Evolutionary conservation across 2,113 vertebrate genomes (phyloP).

Genomic region (Collichthys lucidus): DNA sequence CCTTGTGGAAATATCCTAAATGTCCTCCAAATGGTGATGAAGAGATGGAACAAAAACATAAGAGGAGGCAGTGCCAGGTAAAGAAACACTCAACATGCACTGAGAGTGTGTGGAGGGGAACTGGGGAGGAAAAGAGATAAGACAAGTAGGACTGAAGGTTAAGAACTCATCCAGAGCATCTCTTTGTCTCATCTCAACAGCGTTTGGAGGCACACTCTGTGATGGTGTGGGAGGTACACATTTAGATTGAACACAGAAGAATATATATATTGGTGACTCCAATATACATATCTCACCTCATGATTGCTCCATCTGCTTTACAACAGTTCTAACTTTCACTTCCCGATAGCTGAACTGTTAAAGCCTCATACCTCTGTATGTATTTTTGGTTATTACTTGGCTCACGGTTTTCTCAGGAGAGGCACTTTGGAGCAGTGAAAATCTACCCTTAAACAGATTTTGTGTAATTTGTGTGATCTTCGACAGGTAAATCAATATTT

Average conservation of each 20-base stretch:
- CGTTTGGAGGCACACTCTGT: constrained; percentile 3
- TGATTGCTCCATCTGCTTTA: constrained; percentile 28
- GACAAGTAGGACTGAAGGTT: constrained; percentile 31
- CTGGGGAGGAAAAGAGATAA: constrained; percentile 23
- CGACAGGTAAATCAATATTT: constrained; percentile 56
- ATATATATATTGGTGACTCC: background rate
- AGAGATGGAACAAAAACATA: constrained; percentile 45
- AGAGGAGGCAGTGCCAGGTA: constrained; percentile 21
- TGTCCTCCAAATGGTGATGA: constrained; percentile 67
- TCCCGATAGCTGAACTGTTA: constrained; percentile 29
- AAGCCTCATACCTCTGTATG: constrained; percentile 41
- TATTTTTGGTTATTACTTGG: constrained; percentile 56
- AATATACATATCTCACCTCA: constrained; percentile 7
- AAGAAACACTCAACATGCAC: constrained; percentile 43
- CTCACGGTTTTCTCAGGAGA: constrained; percentile 52
- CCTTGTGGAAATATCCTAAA: constrained; percentile 79
- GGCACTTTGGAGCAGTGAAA: constrained; percentile 40
- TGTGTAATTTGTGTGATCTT: constrained; percentile 55
- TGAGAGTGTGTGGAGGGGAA: constrained; percentile 10
- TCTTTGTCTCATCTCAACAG: constrained; percentile 17
- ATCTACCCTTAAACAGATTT: constrained; percentile 51
- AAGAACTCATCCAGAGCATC: constrained; percentile 31
- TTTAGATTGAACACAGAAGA: constrained; percentile 21
- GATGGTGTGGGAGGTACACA: constrained; percentile 11
- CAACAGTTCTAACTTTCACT: constrained; percentile 24